Base-by-base conservation (phyloP, 92 coral and sea anemone genomes). In the Metridium senile region DNA sequence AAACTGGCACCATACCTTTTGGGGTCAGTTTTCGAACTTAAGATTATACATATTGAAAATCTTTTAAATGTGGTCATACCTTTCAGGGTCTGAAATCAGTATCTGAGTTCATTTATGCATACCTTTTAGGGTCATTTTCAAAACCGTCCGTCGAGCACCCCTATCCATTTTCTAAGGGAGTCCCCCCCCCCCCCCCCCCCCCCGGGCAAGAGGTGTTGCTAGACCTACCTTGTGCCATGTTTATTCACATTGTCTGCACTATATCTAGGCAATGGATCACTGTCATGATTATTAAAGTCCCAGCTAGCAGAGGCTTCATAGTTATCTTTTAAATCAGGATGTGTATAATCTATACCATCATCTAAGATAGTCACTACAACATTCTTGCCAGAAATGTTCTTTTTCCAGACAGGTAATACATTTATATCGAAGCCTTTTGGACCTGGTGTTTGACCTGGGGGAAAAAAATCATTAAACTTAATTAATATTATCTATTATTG, bases 171-270 rank as follows among this genome's bases (percentile, higher is more conserved):
- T n/a, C n/a, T n/a, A n/a, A n/a, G n/a, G n/a, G n/a, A n/a, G n/a
- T n/a, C n/a, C n/a, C n/a, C n/a, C n/a, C n/a, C n/a, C n/a, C n/a
- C n/a, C n/a, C n/a, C n/a, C n/a, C n/a, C n/a, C n/a, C n/a, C n/a
- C n/a, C n/a, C n/a, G n/a, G n/a, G n/a, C n/a, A n/a, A n/a, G n/a
- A n/a, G n/a, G n/a, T n/a, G n/a, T n/a, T n/a, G n/a, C n/a, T n/a
- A n/a, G n/a, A 39, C 80, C 27, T 75, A 96, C 99, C 99, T 96
- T 46, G 99, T 96, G 85, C 99, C 99, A 83, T 96, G 99, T 81
- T 94, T 96, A 65, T 96, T 96, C 25, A 92, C 80, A 68, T 96
- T 87, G 68, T 89, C 85, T 0, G 58, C 58, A 65, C 88, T 96
- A 83, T 92, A 96, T 39, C 95, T 79, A 3, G 99, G 99, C 54